Evolutionary conservation across 2,113 vertebrate genomes (phyloP).

Genomic region (Myotis lucifugus): DNA sequence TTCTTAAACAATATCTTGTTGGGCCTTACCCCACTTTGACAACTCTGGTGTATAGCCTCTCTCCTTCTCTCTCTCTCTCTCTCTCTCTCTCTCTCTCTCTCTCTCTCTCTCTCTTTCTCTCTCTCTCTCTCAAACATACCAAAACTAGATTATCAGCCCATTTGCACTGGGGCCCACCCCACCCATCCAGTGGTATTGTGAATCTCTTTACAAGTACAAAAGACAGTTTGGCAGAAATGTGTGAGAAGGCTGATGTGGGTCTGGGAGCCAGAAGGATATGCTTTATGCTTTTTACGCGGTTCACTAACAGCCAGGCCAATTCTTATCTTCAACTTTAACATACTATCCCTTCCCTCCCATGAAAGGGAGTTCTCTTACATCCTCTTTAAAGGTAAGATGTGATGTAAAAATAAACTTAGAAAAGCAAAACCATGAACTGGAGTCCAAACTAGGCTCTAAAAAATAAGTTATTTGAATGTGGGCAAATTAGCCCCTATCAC

Average conservation of each 20-base stretch:
- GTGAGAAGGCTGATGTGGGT: neutral
- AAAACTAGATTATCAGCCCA: neutral
- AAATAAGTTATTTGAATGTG: neutral
- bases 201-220: neutral
- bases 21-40: neutral
- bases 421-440: neutral
- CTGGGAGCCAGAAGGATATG: neutral
- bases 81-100: too few relatives aligned
- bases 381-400: neutral
- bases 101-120: too few relatives aligned
- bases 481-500: neutral
- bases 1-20: neutral
- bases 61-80: neutral
- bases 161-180: too few relatives aligned
- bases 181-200: neutral
- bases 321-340: neutral
- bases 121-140: neutral
- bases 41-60: neutral
- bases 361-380: neutral
- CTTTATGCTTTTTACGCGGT: neutral
- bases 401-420: conserved; percentile 14
- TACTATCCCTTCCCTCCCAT: neutral
- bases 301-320: neutral
- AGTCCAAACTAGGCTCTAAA: neutral
- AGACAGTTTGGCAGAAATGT: neutral